phyloP scores from a whole-genome alignment of 1,140 invertebrate species.

The Zaprionus ghesquierei region DNA sequence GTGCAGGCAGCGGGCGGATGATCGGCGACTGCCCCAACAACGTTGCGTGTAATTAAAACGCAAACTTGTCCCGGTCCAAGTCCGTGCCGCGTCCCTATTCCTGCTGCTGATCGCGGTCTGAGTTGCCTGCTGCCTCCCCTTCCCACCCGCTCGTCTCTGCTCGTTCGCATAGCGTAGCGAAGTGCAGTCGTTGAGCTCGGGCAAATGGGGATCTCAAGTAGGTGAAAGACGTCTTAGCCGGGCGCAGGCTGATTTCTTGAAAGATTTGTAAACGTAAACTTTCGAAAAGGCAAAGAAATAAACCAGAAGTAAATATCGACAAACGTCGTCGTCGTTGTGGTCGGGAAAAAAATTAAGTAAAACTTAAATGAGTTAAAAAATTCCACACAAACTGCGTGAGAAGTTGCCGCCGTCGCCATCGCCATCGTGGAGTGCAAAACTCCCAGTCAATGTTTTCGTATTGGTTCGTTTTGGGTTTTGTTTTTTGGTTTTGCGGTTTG shows the following conservation, averaged over 20 bases:
- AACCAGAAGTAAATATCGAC: constrained; percentile 76
- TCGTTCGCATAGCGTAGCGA: neutral
- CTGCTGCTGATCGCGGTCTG: neutral
- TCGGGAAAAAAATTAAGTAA: constrained; percentile 73
- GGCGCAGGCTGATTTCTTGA: constrained; percentile 64
- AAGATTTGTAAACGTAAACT: constrained; percentile 78
- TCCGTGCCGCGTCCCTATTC: neutral
- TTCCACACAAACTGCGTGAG: constrained; percentile 77
- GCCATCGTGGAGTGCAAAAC: constrained; percentile 9
- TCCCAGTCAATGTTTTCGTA: constrained; percentile 14
- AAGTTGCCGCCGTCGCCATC: constrained; percentile 58
- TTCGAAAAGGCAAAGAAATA: constrained; percentile 69
- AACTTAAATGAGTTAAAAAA: constrained; percentile 78
- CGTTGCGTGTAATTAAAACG: constrained; percentile 79
- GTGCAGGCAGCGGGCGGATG: constrained; percentile 18
- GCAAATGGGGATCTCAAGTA: constrained; percentile 39
- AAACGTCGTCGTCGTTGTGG: constrained; percentile 45
- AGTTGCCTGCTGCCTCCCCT: neutral
- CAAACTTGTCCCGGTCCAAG: constrained; percentile 53
- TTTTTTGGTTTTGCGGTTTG: constrained; percentile 17
- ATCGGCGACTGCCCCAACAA: constrained; percentile 43
- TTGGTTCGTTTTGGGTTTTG: constrained; percentile 2
- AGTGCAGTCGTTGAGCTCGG: constrained; percentile 6
- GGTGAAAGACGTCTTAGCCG: constrained; percentile 63
- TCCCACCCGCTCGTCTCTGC: neutral